These are phyloP conservation scores for Cyanoramphus novaezelandiae DNA, from an alignment of 2,113 vertebrate genomes.

Conservation along the genomic window DNA sequence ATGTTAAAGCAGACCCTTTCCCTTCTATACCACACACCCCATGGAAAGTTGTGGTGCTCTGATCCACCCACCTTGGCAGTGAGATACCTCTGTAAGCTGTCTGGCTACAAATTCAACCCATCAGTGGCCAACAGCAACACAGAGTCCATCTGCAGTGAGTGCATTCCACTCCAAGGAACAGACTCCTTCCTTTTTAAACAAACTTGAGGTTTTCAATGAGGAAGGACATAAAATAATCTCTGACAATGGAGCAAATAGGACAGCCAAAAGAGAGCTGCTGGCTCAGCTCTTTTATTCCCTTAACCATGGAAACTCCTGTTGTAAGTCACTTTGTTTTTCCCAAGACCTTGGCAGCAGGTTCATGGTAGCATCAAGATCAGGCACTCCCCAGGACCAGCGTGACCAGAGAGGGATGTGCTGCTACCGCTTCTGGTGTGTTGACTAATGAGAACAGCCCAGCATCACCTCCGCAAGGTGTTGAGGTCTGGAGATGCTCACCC, in stretches of 20 bases:
- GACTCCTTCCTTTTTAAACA: constrained; percentile 3
- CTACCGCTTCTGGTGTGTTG: not conserved
- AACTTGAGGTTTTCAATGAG: constrained; percentile 55
- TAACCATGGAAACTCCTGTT: not conserved
- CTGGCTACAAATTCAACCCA: constrained; percentile 33
- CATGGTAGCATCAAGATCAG: not conserved
- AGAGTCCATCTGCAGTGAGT: not conserved
- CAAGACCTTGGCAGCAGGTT: not conserved
- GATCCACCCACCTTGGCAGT: not conserved
- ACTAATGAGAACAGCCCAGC: not conserved
- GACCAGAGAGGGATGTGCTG: not conserved
- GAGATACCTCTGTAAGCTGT: not conserved
- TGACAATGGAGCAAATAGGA: not conserved
- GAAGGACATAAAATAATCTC: constrained; percentile 57
- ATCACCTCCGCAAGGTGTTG: not conserved
- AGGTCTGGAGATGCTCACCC: not conserved
- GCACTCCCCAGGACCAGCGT: fast-evolving
- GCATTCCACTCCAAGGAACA: not conserved
- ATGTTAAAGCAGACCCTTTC: not conserved
- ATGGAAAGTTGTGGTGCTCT: not conserved
- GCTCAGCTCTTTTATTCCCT: constrained; percentile 59
- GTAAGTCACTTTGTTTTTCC: not conserved
- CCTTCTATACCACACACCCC: not conserved
- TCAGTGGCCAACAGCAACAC: not conserved
- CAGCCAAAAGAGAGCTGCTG: constrained; percentile 36